Base-by-base conservation (phyloP, 2,888 invertebrate species). In the Tenthredo distinguenda region DNA sequence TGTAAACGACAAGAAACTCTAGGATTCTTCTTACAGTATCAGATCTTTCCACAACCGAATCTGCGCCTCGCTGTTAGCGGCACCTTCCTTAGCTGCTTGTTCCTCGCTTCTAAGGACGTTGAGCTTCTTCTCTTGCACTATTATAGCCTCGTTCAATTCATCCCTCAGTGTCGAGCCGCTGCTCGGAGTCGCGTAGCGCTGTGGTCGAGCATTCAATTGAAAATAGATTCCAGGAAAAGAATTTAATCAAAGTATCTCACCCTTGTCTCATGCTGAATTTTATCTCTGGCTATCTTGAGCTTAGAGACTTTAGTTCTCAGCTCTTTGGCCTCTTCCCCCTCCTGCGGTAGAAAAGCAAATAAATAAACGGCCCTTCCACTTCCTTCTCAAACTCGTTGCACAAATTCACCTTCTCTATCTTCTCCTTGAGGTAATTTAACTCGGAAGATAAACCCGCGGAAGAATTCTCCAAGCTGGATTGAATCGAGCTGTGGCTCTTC, bases 21-120 rank as follows among this genome's bases (percentile, higher is more conserved):
- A 31, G 50, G 62, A 50, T 21, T 3, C 3, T 68, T 31, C 91
- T 88, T 86, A 93, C 92, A 88, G 88, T 65, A 89, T 88, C 21
- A 93, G 84, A 87, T 90, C 89, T 43, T 88, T 89, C 93, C 93
- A 93, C 83, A 92, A 91, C 50, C 90, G 90, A 5, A 89, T 89
- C 86, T 92, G 92, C 83, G 86, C 90, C 31, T 90, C 91, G 43
- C 89, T 90, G 12, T 85, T 82, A 3, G 86, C 71, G 0, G 86
- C 85, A 0, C 87, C 86, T 91, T 94, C 94, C 90, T 95, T 95
- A 7, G 95, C 94, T 87, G 94, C 94, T 89, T 95, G 95, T 88
- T 95, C 95, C 91, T 95, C 95, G 88, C 95, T 94, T 84, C 94
- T 94, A 86, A 95, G 93, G 87, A 91, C 93, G 92, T 95, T 95